Evolutionary conservation across 37 sponge, comb jelly and placozoan species (phyloP).

Genomic region (Cladorhizidae sp.): DNA sequence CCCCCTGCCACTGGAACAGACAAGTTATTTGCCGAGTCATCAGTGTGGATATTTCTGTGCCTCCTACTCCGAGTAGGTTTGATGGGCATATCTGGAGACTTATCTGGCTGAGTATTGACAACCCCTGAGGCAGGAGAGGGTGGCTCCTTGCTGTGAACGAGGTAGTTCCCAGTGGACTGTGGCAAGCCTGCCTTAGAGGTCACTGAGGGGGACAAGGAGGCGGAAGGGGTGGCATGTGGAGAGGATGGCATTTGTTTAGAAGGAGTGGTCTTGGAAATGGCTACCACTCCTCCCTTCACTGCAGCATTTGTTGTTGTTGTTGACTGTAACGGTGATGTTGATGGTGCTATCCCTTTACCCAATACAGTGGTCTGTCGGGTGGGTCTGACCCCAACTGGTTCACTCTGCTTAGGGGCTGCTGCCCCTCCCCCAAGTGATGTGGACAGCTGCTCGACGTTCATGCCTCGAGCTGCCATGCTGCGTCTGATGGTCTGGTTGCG

Average conservation of each 20-base stretch:
- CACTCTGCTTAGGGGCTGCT: not conserved
- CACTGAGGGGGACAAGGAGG: not conserved
- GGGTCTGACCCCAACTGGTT: not conserved
- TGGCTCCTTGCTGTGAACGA: not conserved
- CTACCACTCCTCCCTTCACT: not conserved
- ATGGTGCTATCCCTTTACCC: not conserved
- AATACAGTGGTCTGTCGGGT: too few species aligned
- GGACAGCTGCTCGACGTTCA: not conserved
- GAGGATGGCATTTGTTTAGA: not conserved
- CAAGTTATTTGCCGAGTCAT: too few species aligned
- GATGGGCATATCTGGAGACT: not conserved
- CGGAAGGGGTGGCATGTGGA: not conserved
- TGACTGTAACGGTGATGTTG: too few species aligned
- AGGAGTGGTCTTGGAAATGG: not conserved
- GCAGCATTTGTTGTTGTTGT: not conserved
- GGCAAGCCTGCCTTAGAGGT: not conserved
- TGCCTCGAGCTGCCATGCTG: slow-evolving; percentile 47
- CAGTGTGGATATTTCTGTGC: too few species aligned
- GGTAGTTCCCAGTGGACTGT: not conserved
- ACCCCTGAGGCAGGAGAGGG: too few species aligned
- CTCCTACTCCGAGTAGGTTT: not conserved
- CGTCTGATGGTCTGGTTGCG: slow-evolving; percentile 50
- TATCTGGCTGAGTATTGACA: not conserved
- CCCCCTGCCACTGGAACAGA: too few species aligned
- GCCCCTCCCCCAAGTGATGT: too few species aligned